Evolutionary conservation across 2,113 vertebrate genomes (phyloP), one percentile per base, ranked within the genome.

Genomic region (Oreochromis aureus): DNA sequence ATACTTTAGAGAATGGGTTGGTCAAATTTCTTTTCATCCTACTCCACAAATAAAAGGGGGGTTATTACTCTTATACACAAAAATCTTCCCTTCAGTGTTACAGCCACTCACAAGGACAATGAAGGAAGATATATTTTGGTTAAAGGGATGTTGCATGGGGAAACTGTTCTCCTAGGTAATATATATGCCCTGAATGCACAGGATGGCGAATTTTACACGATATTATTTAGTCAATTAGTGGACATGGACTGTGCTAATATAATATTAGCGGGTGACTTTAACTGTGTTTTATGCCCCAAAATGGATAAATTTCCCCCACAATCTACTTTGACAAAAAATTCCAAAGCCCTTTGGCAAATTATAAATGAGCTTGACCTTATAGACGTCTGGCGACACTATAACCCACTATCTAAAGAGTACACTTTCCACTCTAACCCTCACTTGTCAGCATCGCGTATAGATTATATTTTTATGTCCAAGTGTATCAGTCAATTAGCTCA

Each of bases 321-420:
- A 22, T 15, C 6, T 56, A 27, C 55, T 22, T 54, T 54, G 53
- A 1, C 53, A 6, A 11, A 22, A 54, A 4, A 55, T 24, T 55
- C 54, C 53, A 54, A 54, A 11, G 0, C 53, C 53, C 9, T 54
- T 2, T n/a, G 53, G 19, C 19, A 54, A 1, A 54, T n/a, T 11
- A 0, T 54, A 54, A 54, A 54, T 54, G 53, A 54, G 3, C 5
- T 54, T 0, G 53, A 54, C 9, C 9, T 54, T 3, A 0, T 6
- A 0, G 53, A 0, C 0, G 3, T 54, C 5, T 54, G 5, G 19
- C 3, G 3, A 11, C 19, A 54, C 19, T 10, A 54, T 54, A 54
- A 54, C 1, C 10, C 3, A 6, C 0, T 54, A 1, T 1, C 0
- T 6, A 10, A 54, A 0, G 19, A 54, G 0, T 22, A 54, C 53